A percentile compares a stretch with the other conserved stretches of the same genome.
Evolutionary conservation across 2,888 invertebrate species (phyloP).

Genomic region (Horisme vitalbata): DNA sequence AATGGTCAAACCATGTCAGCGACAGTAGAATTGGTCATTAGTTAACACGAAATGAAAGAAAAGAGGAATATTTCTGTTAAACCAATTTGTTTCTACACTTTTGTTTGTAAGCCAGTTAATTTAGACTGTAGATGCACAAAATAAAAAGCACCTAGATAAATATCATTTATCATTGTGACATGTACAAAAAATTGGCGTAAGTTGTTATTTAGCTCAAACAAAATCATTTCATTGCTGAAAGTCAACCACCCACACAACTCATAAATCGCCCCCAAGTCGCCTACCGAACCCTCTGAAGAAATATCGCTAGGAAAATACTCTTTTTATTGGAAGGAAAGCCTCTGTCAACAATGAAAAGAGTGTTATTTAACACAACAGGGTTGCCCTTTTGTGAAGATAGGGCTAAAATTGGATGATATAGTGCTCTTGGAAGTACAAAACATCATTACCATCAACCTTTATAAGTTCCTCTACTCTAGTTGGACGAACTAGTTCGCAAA

Average conservation of each 20-base stretch:
- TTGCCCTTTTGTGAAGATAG: constrained; percentile 2
- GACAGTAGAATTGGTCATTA: no score
- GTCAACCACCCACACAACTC: constrained; percentile 5
- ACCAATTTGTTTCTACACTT: no score
- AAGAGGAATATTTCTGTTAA: no score
- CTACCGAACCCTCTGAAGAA: constrained; percentile 16
- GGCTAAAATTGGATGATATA: constrained; percentile 3
- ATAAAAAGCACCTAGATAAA: no score
- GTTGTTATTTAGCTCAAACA: background rate
- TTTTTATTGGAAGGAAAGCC: constrained; percentile 17
- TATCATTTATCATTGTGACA: no score
- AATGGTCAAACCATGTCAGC: no score
- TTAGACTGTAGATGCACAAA: no score
- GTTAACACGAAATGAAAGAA: no score
- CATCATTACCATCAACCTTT: background rate
- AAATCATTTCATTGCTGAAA: constrained; percentile 6
- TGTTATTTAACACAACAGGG: constrained; percentile 18
- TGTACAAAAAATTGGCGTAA: no score
- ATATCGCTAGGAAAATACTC: constrained; percentile 21
- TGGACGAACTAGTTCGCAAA: no score
- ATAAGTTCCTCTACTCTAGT: no score
- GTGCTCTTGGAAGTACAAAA: background rate
- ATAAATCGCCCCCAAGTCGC: constrained; percentile 19
- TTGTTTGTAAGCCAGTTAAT: no score
- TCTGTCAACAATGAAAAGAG: constrained; percentile 16